Percentiles rank a stretch among this genome's conserved stretches.
Conservation (phyloP, 2,888 invertebrate species). For the Agrotis ipsilon region DNA sequence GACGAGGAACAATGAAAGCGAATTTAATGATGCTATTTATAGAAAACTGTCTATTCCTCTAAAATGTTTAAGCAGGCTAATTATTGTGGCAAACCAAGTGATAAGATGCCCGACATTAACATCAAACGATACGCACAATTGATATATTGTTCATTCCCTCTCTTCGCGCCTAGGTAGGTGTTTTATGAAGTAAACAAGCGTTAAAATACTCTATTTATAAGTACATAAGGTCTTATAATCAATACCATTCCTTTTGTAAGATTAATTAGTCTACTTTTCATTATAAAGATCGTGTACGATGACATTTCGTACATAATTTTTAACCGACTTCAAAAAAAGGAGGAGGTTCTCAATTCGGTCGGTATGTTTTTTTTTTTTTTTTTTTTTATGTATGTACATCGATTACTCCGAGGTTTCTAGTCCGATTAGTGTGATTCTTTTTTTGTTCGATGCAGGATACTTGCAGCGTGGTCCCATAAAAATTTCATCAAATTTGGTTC, state of each 20-base stretch:
- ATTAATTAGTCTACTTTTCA: constrained; percentile 4
- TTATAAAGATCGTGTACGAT: neutral
- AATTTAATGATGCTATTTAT: neutral
- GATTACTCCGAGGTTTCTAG: no score
- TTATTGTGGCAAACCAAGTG: neutral
- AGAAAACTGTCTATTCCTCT: neutral
- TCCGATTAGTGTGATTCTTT: no score
- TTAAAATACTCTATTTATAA: neutral
- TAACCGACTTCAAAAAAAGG: no score
- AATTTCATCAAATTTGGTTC: no score
- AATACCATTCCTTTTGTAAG: constrained; percentile 2
- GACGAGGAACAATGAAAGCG: no score
- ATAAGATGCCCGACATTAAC: constrained; percentile 23
- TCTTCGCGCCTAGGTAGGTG: neutral
- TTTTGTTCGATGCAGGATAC: no score
- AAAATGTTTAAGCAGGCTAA: constrained; percentile 6
- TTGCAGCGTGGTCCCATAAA: no score
- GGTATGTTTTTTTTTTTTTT: no score
- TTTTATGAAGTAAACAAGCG: constrained; percentile 2
- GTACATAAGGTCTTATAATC: neutral
- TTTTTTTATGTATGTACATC: no score
- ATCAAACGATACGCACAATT: constrained; percentile 5
- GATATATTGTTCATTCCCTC: constrained; percentile 12
- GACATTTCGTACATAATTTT: no score
- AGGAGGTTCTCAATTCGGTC: no score